phyloP scores from a whole-genome alignment of 2,797 vertebrate species.

The Tragopan temminckii region DNA sequence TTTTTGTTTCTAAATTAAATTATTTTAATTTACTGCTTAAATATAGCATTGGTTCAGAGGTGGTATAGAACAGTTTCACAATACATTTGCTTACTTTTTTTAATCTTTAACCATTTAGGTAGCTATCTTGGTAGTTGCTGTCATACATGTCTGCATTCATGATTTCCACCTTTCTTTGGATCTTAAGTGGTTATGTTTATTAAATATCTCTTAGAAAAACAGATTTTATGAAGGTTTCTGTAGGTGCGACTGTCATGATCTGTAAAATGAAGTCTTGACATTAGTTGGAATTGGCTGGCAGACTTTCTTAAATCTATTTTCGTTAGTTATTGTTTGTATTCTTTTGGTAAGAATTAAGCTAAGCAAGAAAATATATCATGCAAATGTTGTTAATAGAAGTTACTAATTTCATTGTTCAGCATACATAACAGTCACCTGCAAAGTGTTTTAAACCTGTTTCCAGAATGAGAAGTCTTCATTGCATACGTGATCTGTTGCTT shows the following conservation, averaged over 20 bases:
- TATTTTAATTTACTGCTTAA: neutral
- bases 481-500: fast-evolving
- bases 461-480: neutral
- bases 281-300: neutral
- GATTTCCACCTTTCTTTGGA: constrained; percentile 22
- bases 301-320: neutral
- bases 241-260: neutral
- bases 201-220: neutral
- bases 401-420: neutral
- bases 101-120: neutral
- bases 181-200: neutral
- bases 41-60: neutral
- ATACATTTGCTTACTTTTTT: neutral
- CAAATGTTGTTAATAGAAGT: neutral
- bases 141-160: neutral
- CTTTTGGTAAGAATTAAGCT: neutral
- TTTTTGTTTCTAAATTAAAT: constrained; percentile 1
- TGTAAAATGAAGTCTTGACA: constrained; percentile 27
- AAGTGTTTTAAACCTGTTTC: neutral
- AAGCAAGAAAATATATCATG: neutral
- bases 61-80: neutral
- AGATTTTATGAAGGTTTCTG: neutral
- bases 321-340: neutral
- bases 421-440: neutral
- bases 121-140: neutral